Evolutionary conservation across 2,888 invertebrate genomes (phyloP), one percentile per base, ranked within the genome.

Genomic region (Pollenia labialis): DNA sequence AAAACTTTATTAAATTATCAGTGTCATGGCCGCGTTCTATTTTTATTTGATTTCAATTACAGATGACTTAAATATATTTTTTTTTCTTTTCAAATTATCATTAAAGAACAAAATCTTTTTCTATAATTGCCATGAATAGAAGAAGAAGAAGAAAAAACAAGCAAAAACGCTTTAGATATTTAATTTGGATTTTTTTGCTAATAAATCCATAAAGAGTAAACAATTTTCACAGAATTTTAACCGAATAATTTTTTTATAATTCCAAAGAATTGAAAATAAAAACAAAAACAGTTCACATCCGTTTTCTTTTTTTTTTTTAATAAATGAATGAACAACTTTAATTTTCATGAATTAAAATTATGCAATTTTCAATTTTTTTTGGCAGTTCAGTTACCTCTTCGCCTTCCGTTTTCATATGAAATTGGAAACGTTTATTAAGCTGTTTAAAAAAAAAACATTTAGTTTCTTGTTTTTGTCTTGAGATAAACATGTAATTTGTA

Each of bases 401-500:
- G 18, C 32, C 54, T 44, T 69, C 54, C 46, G 23, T 60, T 60
- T 72, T 66, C 14, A 40, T 52, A 18, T 56, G 16, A 58, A 75
- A 81, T 46, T 60, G 42, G 69, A 75, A 60, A 40, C 48, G 9
- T 64, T 71, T 80, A 12, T 52, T 50, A 58, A 58, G n/a, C 68
- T 76, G 64, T 18, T 52, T 44, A 18, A 32, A 32, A 11, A 18
- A 32, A 52, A 50, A 69, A 14, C n/a, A 40, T 58, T 56, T 12
- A 16, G 4, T 46, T 46, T 72, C 14, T 72, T 44, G 8, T 6
- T 18, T 56, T 23, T 56, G 23, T 64, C 64, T 66, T 16, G 48
- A 56, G 69, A 32, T 62, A 62, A 72, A 64, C 56, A 46, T 82
- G 48, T 44, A 60, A 82, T 82, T 72, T 44, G 64, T 64, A 18